Evolutionary conservation across 2,888 invertebrate species (phyloP), one percentile per base, ranked within the genome.

Genomic region (Drosophila mercatorum): DNA sequence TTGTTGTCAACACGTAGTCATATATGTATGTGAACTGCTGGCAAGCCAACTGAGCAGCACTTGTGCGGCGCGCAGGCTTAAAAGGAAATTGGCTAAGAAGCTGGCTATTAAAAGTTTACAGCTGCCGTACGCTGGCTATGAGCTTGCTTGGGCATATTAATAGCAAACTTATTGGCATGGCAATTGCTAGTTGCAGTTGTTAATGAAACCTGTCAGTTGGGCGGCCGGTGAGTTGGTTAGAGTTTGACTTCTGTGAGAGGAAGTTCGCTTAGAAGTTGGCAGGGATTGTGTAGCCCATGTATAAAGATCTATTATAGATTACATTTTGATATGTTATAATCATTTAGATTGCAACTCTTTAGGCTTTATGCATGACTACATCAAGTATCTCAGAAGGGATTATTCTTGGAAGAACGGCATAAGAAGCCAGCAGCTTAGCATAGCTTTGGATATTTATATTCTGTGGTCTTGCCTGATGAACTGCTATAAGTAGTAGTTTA

Each of bases 1-100:
- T 85, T 85, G 82, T 84, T 85, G 84, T 85, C 84, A 85, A 89
- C 84, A 85, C 84, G 69, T 85, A 67, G 70, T 84, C 79, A 84
- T 79, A 81, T 69, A 66, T 80, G 83, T 78, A 78, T 88, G 89
- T 78, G 78, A 86, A 83, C 69, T 72, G 87, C 81, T 83, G 72
- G 60, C 86, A 57, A 68, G 53, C 62, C 60, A 59, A 47, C 53
- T 55, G 47, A 49, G 17, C 17, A 17, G 38, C 51, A 63, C 28
- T 51, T 58, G 46, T 14, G 2, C 47, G 34, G 34, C 17, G 12
- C n/a, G 28, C 28, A 38, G 43, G 31, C 67, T 38, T 38, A n/a
- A 22, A 28, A 28, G n/a, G 28, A 47, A 67, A 67, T 41, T 67
- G 68, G 57, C 28, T 36, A 17, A 41, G 47, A 55, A 47, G 44